phyloP scores from a whole-genome alignment of 2,113 vertebrate genomes.

The Prinia subflava region DNA sequence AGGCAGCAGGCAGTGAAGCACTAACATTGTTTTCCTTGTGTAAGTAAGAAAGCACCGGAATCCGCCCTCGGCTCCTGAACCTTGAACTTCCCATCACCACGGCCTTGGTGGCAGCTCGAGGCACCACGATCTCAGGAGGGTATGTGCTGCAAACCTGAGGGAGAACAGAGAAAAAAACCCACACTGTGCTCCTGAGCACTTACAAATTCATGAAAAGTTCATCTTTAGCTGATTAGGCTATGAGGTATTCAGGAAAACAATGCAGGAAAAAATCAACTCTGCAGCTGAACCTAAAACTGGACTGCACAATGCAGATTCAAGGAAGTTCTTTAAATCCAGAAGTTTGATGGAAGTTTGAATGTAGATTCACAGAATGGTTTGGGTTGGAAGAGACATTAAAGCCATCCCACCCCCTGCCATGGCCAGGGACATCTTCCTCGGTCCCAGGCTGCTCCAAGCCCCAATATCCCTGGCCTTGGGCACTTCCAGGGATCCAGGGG shows the following conservation, averaged over 20 bases:
- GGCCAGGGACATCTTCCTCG: not conserved
- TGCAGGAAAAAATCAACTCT: not conserved
- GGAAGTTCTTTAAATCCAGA: not conserved
- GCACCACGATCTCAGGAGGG: conserved; percentile 73
- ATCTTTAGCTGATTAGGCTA: not conserved
- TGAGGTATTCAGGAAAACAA: not conserved
- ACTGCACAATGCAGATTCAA: not conserved
- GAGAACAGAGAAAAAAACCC: not conserved
- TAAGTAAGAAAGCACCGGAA: conserved; percentile 81
- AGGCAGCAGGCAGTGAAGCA: not conserved
- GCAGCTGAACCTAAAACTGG: not conserved
- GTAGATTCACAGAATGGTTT: not conserved
- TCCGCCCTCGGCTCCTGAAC: conserved; percentile 81
- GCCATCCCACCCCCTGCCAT: fast-evolving
- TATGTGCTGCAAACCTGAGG: conserved; percentile 79
- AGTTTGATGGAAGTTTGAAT: not conserved
- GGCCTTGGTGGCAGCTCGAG: conserved; percentile 65
- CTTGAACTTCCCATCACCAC: conserved; percentile 78
- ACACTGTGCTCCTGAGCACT: not conserved
- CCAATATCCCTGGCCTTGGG: fast-evolving
- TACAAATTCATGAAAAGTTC: not conserved
- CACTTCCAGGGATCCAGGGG: not conserved
- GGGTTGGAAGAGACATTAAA: not conserved
- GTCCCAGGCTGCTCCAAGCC: fast-evolving
- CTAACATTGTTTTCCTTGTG: conserved; percentile 78